Percentiles rank a stretch among this genome's conserved stretches.
Conservation (phyloP, 2,113 vertebrate genomes). For the Scophthalmus maximus region DNA sequence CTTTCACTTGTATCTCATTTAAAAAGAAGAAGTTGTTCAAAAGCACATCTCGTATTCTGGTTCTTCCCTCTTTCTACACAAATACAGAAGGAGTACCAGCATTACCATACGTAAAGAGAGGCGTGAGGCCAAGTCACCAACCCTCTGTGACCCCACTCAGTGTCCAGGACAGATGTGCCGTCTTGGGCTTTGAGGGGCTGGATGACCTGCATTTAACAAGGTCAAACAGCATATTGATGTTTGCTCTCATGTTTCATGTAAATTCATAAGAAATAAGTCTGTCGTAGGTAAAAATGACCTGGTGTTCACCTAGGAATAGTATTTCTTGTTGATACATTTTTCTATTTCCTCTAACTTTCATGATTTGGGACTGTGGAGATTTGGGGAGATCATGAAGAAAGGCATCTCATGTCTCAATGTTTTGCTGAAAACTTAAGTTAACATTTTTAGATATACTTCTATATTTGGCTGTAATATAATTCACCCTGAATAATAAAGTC, state of each 20-base stretch:
- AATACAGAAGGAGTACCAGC: not conserved
- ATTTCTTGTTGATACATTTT: too few relatives aligned
- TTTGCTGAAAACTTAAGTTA: too few relatives aligned
- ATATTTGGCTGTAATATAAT: too few relatives aligned
- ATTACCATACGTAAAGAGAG: constrained; percentile 69
- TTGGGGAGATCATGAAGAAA: too few relatives aligned
- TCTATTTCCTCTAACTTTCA: too few relatives aligned
- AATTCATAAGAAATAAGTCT: not conserved
- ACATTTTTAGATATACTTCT: too few relatives aligned
- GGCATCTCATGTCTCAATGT: too few relatives aligned
- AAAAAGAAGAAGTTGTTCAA: constrained; percentile 39
- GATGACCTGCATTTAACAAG: constrained; percentile 22
- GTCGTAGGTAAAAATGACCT: not conserved
- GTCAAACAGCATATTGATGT: constrained; percentile 18
- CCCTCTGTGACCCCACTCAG: constrained; percentile 33
- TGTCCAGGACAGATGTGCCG: constrained; percentile 54
- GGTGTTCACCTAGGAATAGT: too few relatives aligned
- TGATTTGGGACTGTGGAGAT: too few relatives aligned
- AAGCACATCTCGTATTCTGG: not conserved
- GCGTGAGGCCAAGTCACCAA: constrained; percentile 27
- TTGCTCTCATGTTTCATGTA: not conserved
- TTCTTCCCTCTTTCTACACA: constrained; percentile 37
- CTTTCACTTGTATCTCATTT: constrained; percentile 8
- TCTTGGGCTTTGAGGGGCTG: constrained; percentile 8
- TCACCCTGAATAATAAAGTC: not conserved